These are phyloP conservation scores for Ibycter americanus DNA, from an alignment of 2,797 vertebrate species.

Conservation along the genomic window DNA sequence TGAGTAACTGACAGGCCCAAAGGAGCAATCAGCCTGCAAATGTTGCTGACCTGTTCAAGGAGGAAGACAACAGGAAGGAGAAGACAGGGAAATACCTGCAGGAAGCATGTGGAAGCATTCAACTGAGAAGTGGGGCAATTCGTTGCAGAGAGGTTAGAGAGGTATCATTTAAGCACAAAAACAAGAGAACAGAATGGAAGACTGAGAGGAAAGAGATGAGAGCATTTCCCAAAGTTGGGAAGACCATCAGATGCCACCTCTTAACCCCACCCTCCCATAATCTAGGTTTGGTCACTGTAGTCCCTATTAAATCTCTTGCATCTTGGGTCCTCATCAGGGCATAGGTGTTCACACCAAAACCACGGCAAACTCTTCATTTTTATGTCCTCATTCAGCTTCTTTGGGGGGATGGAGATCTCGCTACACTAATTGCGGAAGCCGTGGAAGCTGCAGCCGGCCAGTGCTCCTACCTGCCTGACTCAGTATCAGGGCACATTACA, in stretches of 20 bases:
- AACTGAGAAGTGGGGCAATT: background rate
- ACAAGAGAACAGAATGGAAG: background rate
- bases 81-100: background rate
- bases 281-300: background rate
- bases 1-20: background rate
- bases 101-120: background rate
- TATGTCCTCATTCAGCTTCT: background rate
- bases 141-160: background rate
- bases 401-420: background rate
- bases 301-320: background rate
- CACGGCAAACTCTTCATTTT: background rate
- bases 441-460: background rate
- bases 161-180: background rate
- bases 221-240: background rate
- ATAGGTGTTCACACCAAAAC: background rate
- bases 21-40: background rate
- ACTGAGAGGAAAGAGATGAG: background rate
- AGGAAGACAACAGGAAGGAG: background rate
- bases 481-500: background rate
- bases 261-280: accelerated
- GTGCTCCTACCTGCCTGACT: background rate
- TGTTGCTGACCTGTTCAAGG: background rate
- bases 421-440: background rate
- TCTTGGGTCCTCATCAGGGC: background rate
- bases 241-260: background rate